Conservation (phyloP, 2,888 invertebrate genomes). For the Chouioia cunea region DNA sequence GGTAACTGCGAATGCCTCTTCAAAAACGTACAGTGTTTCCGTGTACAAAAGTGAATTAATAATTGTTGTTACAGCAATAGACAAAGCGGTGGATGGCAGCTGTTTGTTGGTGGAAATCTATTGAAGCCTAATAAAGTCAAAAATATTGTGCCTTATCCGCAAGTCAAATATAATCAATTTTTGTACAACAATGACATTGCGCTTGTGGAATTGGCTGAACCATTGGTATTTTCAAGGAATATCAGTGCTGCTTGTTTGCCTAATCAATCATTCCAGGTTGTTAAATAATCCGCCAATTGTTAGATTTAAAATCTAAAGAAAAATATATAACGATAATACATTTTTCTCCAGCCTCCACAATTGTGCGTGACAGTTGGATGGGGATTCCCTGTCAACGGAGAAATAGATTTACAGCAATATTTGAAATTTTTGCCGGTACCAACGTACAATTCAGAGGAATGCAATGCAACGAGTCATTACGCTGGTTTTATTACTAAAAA, state of each 20-base stretch:
- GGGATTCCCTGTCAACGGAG: conserved; percentile 69
- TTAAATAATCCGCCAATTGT: too few relatives aligned
- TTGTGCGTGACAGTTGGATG: conserved; percentile 74
- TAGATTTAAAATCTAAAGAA: background rate
- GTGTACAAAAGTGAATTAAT: background rate
- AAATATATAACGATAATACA: background rate
- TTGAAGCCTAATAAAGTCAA: conserved; percentile 62
- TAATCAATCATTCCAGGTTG: conserved; percentile 62
- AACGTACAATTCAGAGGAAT: conserved; percentile 71
- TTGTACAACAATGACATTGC: conserved; percentile 73
- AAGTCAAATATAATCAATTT: conserved; percentile 73
- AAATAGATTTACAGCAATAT: conserved; percentile 69
- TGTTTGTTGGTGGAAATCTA: conserved; percentile 61
- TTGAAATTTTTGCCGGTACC: conserved; percentile 72
- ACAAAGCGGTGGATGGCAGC: conserved; percentile 61
- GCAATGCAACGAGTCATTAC: conserved; percentile 75
- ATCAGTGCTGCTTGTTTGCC: conserved; percentile 74
- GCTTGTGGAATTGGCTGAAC: conserved; percentile 70
- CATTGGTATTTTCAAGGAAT: conserved; percentile 70
- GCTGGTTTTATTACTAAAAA: conserved; percentile 72
- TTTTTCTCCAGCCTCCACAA: conserved; percentile 66
- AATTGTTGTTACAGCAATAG: conserved; percentile 54
- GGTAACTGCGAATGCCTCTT: conserved; percentile 52
- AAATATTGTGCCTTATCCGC: conserved; percentile 72
- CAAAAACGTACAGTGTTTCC: background rate